Conservation (phyloP, 2,888 invertebrate species). For the Trissolcus japonicus region DNA sequence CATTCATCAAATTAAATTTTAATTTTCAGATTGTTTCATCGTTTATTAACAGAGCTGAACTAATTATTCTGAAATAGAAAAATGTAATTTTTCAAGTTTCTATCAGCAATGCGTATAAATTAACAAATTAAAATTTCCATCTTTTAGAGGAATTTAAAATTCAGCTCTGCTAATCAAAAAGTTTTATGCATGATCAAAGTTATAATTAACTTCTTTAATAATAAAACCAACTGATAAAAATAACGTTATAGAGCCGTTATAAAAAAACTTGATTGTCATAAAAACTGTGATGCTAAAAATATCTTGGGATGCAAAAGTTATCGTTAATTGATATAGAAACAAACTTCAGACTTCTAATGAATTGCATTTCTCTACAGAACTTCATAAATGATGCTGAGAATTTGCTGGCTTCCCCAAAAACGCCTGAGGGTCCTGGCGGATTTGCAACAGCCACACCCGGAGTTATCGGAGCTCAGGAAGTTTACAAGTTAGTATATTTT, state of each 20-base stretch:
- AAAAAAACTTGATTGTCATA: too few relatives aligned
- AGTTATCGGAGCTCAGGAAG: slow-evolving; percentile 98
- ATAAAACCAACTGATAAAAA: background rate
- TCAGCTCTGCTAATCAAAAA: slow-evolving; percentile 8
- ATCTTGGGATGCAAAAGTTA: too few relatives aligned
- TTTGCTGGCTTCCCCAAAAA: slow-evolving; percentile 86
- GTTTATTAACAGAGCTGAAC: too few relatives aligned
- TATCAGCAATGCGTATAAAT: too few relatives aligned
- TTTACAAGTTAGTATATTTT: slow-evolving; percentile 84
- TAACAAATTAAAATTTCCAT: too few relatives aligned
- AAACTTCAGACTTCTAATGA: background rate
- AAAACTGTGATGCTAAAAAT: too few relatives aligned
- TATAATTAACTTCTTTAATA: background rate
- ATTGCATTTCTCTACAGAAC: slow-evolving; percentile 78
- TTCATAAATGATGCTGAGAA: slow-evolving; percentile 89
- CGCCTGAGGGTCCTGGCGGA: slow-evolving; percentile 80
- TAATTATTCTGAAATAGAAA: too few relatives aligned
- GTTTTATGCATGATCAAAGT: slow-evolving; percentile 17
- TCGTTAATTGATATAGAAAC: too few relatives aligned
- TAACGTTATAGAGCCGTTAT: too few relatives aligned
- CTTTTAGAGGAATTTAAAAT: background rate
- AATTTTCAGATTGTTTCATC: too few relatives aligned
- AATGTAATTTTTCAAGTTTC: too few relatives aligned
- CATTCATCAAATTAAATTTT: too few relatives aligned
- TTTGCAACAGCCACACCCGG: slow-evolving; percentile 87